phyloP scores from a whole-genome alignment of 2,797 vertebrate species.

The Sebastes flavidus region DNA sequence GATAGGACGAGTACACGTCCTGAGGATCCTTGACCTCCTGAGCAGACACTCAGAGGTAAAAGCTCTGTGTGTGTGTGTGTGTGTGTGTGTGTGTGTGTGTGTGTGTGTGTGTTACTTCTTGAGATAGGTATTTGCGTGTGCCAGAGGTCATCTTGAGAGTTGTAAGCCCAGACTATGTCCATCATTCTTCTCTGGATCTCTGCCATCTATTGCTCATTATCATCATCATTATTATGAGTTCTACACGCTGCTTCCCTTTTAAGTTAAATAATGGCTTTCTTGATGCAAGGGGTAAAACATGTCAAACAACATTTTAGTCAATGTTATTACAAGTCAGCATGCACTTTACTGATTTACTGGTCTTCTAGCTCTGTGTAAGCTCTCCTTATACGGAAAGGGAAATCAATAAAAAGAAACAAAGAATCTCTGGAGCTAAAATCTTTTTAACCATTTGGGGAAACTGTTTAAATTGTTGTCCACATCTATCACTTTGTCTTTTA shows the following conservation, averaged over 20 bases:
- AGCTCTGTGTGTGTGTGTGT: constrained; percentile 5
- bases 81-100: constrained; percentile 9
- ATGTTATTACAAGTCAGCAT: constrained; percentile 18
- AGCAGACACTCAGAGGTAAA: constrained; percentile 24
- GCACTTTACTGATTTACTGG: constrained; percentile 20
- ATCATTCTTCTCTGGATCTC: constrained; percentile 75
- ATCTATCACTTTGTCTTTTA: constrained; percentile 71
- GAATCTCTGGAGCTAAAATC: constrained; percentile 42
- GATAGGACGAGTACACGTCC: neutral
- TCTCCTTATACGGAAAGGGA: constrained; percentile 12
- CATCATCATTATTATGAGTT: constrained; percentile 62
- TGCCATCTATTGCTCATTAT: constrained; percentile 72
- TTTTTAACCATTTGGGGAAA: constrained; percentile 70
- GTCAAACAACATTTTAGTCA: constrained; percentile 29
- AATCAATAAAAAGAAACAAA: constrained; percentile 10
- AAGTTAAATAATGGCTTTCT: constrained; percentile 33
- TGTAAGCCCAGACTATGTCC: constrained; percentile 71
- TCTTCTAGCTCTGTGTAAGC: constrained; percentile 35
- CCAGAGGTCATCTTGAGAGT: constrained; percentile 75
- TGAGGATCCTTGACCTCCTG: constrained; percentile 44
- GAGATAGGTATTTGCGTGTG: constrained; percentile 5
- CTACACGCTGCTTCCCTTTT: constrained; percentile 41
- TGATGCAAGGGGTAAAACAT: constrained; percentile 41
- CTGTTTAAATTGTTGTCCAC: constrained; percentile 69
- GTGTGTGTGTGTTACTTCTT: neutral